phyloP scores from a whole-genome alignment of 2,113 vertebrate species.

The Vulpes lagopus region DNA sequence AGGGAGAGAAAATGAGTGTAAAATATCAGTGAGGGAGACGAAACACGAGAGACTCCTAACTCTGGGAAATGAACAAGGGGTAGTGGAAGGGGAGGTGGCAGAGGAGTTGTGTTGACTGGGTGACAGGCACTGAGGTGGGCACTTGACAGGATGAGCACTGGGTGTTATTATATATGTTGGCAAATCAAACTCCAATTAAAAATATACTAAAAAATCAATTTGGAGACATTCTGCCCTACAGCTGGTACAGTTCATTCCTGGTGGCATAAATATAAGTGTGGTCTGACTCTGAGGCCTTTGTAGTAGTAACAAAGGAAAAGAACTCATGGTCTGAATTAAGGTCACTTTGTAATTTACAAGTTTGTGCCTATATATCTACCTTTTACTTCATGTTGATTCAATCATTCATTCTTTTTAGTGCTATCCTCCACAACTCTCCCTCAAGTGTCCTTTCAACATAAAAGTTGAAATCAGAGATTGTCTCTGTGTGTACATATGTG shows the following conservation, averaged over 20 bases:
- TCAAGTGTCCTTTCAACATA: not conserved
- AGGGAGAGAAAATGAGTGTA: no score
- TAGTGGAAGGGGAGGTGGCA: no score
- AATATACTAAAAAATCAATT: not conserved
- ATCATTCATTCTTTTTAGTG: not conserved
- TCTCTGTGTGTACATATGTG: not conserved
- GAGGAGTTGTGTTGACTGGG: no score
- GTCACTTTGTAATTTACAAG: not conserved
- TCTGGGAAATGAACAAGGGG: no score
- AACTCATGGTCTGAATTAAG: not conserved
- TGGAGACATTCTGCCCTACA: not conserved
- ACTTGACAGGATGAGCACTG: no score
- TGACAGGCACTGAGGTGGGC: no score
- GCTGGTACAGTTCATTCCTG: not conserved
- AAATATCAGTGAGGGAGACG: no score
- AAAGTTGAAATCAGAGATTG: not conserved
- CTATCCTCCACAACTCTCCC: not conserved
- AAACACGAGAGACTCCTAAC: no score
- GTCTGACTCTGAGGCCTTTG: not conserved
- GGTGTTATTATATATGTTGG: no score
- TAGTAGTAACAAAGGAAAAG: not conserved
- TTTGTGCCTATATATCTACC: not conserved
- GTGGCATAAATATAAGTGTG: not conserved
- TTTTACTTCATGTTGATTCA: not conserved
- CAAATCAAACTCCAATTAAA: no score